Base-by-base conservation (phyloP, 2,113 vertebrate genomes). In the Lagopus leucura region DNA sequence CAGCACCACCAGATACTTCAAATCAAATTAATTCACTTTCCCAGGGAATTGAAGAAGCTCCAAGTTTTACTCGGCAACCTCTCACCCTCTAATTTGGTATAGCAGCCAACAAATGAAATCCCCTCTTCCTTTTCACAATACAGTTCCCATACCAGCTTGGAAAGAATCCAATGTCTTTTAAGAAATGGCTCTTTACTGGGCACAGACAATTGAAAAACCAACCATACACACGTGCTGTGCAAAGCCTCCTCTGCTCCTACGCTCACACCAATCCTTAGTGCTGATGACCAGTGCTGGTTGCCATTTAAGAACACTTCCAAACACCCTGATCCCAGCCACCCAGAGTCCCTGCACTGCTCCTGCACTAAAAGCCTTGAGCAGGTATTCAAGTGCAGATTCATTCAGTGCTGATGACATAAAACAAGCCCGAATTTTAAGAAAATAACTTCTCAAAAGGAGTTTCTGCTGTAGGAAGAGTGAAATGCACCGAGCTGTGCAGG, bases 141-240 rank as follows among this genome's bases (percentile, higher is more conserved):
- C 87, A 19, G 43, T 52, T 86, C 42, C 78, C 72, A 81, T 6
- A 43, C 1, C 34, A 64, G 52, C 64, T 70, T 76, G 21, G 82
- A 21, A 88, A 57, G 12, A 54, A 40, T 42, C 3, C 21, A 13
- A 24, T 5, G 45, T 50, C 60, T 88, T 66, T 38, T 8, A 60
- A 1, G 14, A 57, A 36, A 32, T 0, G 17, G 36, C 28, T 58
- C 47, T 34, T 32, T 12, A 58, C 16, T 6, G 55, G 47, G 32
- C 0, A 3, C 25, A 43, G n/a, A 55, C 36, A 50, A 48, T 19
- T 32, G 32, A 34, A 18, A 21, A 5, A 14, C 9, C 13, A 66
- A 24, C 8, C 22, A 40, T 11, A 38, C 0, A 5, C 47, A 48
- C 0, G 0, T 42, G 18, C 32, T 50, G 22, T 10, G 38, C 58